phyloP scores from a whole-genome alignment of 37 sponge, comb jelly and placozoan species.

The Diacarnus erythraeanus region DNA sequence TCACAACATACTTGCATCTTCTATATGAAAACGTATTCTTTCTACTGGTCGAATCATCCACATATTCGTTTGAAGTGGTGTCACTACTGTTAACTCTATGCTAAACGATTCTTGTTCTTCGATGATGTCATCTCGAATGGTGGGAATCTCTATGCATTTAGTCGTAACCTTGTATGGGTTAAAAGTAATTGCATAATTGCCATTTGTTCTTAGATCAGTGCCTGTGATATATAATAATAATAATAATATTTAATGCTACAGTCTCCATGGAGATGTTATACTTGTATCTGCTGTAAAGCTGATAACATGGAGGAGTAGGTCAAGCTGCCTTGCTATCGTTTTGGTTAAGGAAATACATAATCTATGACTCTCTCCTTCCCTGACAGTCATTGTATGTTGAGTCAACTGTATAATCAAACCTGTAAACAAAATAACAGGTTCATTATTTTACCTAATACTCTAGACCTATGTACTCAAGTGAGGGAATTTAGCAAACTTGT shows the following conservation, averaged over 20 bases:
- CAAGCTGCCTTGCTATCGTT: neutral
- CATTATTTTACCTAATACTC: neutral
- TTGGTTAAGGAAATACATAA: neutral
- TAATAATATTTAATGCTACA: too few species aligned
- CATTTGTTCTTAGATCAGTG: too few species aligned
- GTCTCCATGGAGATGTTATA: neutral
- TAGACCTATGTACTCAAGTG: neutral
- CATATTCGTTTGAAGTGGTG: neutral
- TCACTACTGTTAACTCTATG: neutral
- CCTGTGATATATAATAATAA: too few species aligned
- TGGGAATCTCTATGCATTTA: neutral
- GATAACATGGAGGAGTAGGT: neutral
- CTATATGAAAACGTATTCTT: too few species aligned
- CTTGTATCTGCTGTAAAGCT: neutral
- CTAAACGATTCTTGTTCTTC: conserved; percentile 3
- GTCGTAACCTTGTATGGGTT: neutral
- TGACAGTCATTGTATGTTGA: neutral
- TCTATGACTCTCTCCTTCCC: neutral
- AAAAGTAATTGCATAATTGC: too few species aligned
- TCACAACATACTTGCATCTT: conserved; percentile 2
- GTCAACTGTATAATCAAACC: neutral
- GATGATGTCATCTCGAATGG: neutral
- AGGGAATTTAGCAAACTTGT: too few species aligned
- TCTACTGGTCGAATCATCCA: too few species aligned
- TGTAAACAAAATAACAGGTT: neutral